phyloP scores from a whole-genome alignment of 2,113 vertebrate genomes.

The Cnemophilus loriae region DNA sequence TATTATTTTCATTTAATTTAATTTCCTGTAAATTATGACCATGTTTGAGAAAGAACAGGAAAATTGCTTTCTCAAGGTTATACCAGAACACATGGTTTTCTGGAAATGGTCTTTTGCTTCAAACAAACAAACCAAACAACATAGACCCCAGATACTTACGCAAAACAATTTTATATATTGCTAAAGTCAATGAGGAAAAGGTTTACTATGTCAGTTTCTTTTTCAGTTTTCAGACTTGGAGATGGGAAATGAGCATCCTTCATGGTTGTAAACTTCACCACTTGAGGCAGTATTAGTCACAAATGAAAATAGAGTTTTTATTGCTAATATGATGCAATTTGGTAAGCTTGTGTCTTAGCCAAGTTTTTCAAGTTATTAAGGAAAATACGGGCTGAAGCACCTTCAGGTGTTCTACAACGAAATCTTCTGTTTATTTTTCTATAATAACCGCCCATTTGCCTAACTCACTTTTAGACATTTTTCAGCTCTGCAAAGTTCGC shows the following conservation, averaged over 20 bases:
- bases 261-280: background rate
- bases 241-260: background rate
- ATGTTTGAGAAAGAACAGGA: background rate
- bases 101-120: background rate
- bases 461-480: background rate
- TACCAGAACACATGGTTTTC: rapidly evolving
- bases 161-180: background rate
- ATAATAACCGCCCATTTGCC: background rate
- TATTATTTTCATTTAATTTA: background rate
- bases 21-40: background rate
- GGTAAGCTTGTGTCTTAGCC: background rate
- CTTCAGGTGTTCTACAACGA: background rate
- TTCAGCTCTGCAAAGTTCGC: background rate
- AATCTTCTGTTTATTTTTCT: background rate
- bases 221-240: background rate
- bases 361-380: background rate
- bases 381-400: background rate
- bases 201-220: background rate
- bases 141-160: background rate
- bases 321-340: background rate
- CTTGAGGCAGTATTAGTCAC: background rate
- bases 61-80: background rate
- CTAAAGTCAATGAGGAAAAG: background rate
- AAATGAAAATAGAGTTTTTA: background rate
- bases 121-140: background rate